Evolutionary conservation across 2,888 invertebrate species (phyloP).

Genomic region (Drosophila macrospina): DNA sequence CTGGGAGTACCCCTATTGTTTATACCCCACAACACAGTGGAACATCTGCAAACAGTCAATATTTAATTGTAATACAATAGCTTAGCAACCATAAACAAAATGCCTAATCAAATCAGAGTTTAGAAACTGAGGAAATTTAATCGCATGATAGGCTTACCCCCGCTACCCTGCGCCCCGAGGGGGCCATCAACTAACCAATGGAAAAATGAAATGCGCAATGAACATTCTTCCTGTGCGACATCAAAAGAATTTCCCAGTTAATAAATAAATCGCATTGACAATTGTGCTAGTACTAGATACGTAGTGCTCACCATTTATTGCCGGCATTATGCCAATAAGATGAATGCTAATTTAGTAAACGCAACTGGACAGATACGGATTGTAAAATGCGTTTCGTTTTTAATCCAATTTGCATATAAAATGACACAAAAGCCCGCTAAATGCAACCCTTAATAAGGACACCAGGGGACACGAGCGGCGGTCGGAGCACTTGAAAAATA

Average conservation of each 20-base stretch:
- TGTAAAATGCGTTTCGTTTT: conserved; percentile 71
- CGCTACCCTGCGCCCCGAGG: conserved; percentile 2
- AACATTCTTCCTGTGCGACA: conserved; percentile 58
- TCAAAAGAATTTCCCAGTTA: conserved; percentile 80
- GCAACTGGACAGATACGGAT: conserved; percentile 56
- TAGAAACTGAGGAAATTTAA: conserved; percentile 58
- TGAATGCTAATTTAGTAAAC: conserved; percentile 70
- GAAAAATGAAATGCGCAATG: conserved; percentile 64
- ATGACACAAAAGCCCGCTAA: conserved; percentile 81
- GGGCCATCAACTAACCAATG: conserved; percentile 17
- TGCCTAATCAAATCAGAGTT: conserved; percentile 66
- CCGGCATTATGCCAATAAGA: conserved; percentile 73
- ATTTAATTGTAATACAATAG: conserved; percentile 59
- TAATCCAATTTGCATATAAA: conserved; percentile 82
- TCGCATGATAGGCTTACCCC: conserved; percentile 70
- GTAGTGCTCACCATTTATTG: conserved; percentile 52
- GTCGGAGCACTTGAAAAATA: conserved; percentile 78
- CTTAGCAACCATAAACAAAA: conserved; percentile 69
- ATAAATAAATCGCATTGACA: conserved; percentile 71
- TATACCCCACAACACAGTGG: background rate
- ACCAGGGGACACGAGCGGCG: conserved; percentile 75
- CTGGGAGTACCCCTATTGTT: background rate
- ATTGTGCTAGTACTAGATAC: conserved; percentile 41
- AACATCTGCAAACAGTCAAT: conserved; percentile 11
- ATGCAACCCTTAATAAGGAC: conserved; percentile 83